Conservation (phyloP, 2,113 vertebrate genomes). For the Silurus asotus region DNA sequence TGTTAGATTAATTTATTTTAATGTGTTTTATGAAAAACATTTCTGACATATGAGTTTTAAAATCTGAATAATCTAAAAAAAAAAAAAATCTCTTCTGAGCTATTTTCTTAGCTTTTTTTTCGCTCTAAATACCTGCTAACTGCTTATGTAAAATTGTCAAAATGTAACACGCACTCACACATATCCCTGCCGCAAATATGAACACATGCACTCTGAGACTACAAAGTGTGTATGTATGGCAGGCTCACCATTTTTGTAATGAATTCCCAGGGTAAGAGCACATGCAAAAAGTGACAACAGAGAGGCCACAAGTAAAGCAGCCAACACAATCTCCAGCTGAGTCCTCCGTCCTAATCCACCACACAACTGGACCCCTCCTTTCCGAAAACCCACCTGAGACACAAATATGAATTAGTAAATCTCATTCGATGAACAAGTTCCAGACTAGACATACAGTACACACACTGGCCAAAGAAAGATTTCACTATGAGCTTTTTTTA, state of each 20-base stretch:
- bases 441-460: not conserved
- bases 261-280: slow-evolving; percentile 79
- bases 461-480: not conserved
- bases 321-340: slow-evolving; percentile 83
- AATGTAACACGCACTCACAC: not conserved
- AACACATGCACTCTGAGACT: not conserved
- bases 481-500: not conserved
- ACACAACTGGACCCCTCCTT: slow-evolving; percentile 71
- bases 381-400: slow-evolving; percentile 87
- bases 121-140: not conserved
- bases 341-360: slow-evolving; percentile 76
- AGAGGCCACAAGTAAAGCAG: slow-evolving; percentile 73
- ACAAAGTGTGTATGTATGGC: not conserved
- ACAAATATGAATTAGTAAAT: not conserved
- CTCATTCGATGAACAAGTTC: too few relatives aligned
- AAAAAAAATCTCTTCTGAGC: not conserved
- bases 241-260: slow-evolving; percentile 73
- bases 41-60: too few relatives aligned
- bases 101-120: not conserved
- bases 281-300: slow-evolving; percentile 81
- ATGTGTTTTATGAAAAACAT: too few relatives aligned
- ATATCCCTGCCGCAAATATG: not conserved
- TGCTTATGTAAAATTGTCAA: not conserved
- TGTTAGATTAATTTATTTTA: not conserved
- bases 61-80: too few relatives aligned